These are phyloP conservation scores for Hippocampus abdominalis DNA, from an alignment of 2,113 vertebrate genomes.

Conservation along the genomic window DNA sequence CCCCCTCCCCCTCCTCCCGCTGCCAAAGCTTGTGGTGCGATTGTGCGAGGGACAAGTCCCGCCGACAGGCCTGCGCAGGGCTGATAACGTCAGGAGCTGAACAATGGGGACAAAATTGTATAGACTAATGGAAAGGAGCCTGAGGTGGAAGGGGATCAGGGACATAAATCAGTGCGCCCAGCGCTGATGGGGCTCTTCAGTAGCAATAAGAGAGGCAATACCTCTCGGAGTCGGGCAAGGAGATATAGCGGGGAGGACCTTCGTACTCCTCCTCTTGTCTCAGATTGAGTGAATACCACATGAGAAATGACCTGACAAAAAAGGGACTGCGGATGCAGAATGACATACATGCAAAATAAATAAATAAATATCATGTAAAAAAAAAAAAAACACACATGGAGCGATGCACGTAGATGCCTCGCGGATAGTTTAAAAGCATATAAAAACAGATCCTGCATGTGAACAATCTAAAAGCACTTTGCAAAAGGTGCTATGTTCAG, in stretches of 20 bases:
- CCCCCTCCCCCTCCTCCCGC: background rate
- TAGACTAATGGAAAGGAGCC: slow-evolving; percentile 71
- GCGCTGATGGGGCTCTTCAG: slow-evolving; percentile 74
- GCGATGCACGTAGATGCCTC: slow-evolving; percentile 8
- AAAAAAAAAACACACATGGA: slow-evolving; percentile 30
- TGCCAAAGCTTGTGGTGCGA: slow-evolving; percentile 24
- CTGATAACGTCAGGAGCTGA: slow-evolving; percentile 63
- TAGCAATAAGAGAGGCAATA: slow-evolving; percentile 69
- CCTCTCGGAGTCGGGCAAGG: slow-evolving; percentile 50
- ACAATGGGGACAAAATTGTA: slow-evolving; percentile 72
- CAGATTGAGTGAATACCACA: slow-evolving; percentile 32
- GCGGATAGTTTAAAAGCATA: slow-evolving; percentile 1
- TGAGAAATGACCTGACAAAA: slow-evolving; percentile 40
- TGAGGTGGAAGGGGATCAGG: slow-evolving; percentile 63
- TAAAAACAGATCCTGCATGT: background rate
- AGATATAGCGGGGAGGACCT: slow-evolving; percentile 35
- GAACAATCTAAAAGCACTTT: slow-evolving; percentile 32
- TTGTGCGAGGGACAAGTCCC: slow-evolving; percentile 51
- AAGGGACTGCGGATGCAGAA: slow-evolving; percentile 18
- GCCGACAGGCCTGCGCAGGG: slow-evolving; percentile 65
- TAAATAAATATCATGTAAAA: no score
- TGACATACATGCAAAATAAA: slow-evolving; percentile 34
- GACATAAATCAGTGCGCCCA: slow-evolving; percentile 68
- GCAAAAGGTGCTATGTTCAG: slow-evolving; percentile 42
- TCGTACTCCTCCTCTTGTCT: slow-evolving; percentile 32